Conservation (phyloP, 2,113 vertebrate genomes). For the Upupa epops region DNA sequence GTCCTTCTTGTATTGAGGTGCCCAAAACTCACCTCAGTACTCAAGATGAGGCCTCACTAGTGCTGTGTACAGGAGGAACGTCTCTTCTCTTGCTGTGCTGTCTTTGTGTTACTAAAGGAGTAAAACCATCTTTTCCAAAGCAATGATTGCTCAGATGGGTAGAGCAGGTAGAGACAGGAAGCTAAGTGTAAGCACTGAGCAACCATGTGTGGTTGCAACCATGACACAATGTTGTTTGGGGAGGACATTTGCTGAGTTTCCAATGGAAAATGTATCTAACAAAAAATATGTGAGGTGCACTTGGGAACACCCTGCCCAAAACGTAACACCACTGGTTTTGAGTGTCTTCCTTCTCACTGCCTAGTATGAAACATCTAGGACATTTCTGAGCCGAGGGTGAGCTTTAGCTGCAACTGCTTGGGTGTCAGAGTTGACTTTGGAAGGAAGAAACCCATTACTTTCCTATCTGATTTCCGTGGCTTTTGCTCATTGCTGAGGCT, state of each 20-base stretch:
- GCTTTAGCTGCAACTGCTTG: background rate
- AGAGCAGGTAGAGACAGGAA: background rate
- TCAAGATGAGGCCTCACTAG: no score
- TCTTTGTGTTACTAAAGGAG: background rate
- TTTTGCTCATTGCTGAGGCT: background rate
- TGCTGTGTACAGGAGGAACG: no score
- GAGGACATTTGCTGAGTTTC: background rate
- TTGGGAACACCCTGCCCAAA: background rate
- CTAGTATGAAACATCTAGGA: background rate
- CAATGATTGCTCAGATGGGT: accelerated
- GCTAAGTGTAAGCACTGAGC: background rate
- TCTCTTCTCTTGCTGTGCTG: background rate
- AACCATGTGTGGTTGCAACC: background rate
- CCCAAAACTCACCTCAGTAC: no score
- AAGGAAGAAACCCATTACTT: background rate
- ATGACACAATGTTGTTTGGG: background rate
- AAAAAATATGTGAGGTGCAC: background rate
- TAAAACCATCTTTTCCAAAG: background rate
- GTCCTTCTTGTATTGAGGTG: no score
- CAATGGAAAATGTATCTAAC: background rate
- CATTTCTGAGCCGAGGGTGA: background rate
- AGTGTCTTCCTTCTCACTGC: background rate
- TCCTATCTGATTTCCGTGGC: background rate
- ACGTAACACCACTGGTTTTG: background rate
- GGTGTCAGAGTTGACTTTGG: background rate